Base-by-base conservation (phyloP, 2,113 vertebrate species). In the Apus apus region DNA sequence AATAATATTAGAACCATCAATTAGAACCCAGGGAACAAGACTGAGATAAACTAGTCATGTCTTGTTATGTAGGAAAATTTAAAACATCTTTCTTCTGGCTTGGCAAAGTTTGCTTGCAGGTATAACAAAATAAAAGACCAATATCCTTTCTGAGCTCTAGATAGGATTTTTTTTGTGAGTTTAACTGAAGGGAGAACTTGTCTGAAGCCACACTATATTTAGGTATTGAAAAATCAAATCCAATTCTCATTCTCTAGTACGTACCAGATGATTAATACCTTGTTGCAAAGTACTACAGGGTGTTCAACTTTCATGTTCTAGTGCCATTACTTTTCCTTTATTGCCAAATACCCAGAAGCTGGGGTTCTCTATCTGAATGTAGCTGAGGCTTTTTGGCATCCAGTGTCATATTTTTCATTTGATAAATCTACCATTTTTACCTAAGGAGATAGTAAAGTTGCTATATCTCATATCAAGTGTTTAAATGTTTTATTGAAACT, bases 181-280 rank as follows among this genome's bases (percentile, higher is more conserved):
- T 77, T 88, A 76, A 30, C 60, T 66, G 50, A 86, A 90, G 73
- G 51, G 58, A 72, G 51, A 74, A 60, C 32, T 66, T 62, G 12
- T 40, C 4, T 1, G 45, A 80, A 81, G 46, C 61, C 34, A 53
- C 34, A 53, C 65, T 82, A 29, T 4, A 6, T 38, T 38, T 38
- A 38, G 38, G 38, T 38, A 51, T 11, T 93, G 79, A 93, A 92
- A 94, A 93, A 89, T 84, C 76, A 81, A 81, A 78, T 43, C 20
- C 45, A 50, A 8, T 12, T 82, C 57, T 68, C 61, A 57, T 43
- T 85, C 58, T 60, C 8, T 73, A 1, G 20, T 84, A 56, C 1
- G 6, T 56, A 77, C 19, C 25, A 30, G 38, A 51, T 86, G 88
- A 86, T 77, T 81, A 81, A 86, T 71, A 40, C 19, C 9, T 45